Conservation (phyloP, 2,797 vertebrate species). For the Myoxocephalus aenaeus region DNA sequence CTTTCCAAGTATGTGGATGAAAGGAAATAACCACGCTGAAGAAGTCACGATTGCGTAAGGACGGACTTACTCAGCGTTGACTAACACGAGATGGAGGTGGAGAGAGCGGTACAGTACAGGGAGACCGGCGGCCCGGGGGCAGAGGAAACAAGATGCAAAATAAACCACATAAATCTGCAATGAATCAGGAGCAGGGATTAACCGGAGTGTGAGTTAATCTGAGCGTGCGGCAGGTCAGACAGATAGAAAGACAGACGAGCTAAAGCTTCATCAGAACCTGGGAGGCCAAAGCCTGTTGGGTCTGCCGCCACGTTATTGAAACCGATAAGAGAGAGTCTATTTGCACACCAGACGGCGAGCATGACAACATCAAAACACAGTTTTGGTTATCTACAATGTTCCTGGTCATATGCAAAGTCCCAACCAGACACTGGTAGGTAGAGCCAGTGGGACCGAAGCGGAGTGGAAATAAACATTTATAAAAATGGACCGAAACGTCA, state of each 20-base stretch:
- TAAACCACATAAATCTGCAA: constrained; percentile 51
- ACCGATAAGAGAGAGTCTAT: constrained; percentile 4
- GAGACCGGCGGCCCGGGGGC: not conserved
- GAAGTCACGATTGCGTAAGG: not conserved
- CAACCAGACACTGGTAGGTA: not conserved
- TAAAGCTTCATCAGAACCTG: constrained; percentile 47
- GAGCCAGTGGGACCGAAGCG: not conserved
- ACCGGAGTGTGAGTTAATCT: constrained; percentile 70
- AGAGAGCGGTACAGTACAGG: not conserved
- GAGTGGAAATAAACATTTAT: not conserved
- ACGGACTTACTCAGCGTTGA: not conserved
- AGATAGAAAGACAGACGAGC: constrained; percentile 47
- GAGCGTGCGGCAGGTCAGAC: constrained; percentile 45
- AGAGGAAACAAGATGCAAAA: constrained; percentile 40
- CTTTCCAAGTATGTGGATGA: not conserved
- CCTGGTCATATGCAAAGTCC: constrained; percentile 19
- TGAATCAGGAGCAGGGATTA: constrained; percentile 74
- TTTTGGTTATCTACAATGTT: not conserved
- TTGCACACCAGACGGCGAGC: constrained; percentile 18
- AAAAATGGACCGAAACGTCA: not conserved
- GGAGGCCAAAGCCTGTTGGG: constrained; percentile 26
- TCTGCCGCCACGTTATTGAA: constrained; percentile 33
- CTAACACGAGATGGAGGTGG: not conserved
- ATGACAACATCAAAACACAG: constrained; percentile 8
- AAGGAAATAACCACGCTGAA: not conserved